Conservation (phyloP, 2,797 vertebrate genomes). For the Glyptemys insculpta region DNA sequence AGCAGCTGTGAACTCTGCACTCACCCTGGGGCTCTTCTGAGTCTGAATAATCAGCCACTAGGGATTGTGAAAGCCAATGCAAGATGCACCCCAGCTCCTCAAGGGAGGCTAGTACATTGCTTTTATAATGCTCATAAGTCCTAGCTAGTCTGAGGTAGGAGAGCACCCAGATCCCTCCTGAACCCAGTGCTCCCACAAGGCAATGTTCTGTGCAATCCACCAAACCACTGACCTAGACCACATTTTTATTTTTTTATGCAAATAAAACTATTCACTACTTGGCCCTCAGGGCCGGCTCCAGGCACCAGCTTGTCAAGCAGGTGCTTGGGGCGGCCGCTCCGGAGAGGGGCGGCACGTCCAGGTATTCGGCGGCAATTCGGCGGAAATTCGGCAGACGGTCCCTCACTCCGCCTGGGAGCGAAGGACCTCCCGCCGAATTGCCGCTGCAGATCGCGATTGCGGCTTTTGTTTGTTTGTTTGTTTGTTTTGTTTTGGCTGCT, state of each 20-base stretch:
- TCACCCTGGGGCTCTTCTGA: slow-evolving; percentile 47
- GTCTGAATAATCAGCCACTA: slow-evolving; percentile 33
- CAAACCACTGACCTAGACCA: neutral
- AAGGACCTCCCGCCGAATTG: too few species aligned
- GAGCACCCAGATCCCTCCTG: neutral
- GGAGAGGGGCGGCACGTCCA: too few species aligned
- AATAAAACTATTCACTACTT: neutral
- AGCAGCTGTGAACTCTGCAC: slow-evolving; percentile 43
- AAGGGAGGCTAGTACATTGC: neutral
- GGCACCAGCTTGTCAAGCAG: too few species aligned
- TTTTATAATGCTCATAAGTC: slow-evolving; percentile 54
- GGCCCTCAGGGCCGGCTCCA: too few species aligned
- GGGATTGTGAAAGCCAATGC: slow-evolving; percentile 1
- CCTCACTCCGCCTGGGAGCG: too few species aligned
- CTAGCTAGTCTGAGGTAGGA: slow-evolving; percentile 11
- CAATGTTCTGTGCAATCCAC: neutral
- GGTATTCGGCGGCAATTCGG: too few species aligned
- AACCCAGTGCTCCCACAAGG: neutral
- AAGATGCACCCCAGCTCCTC: slow-evolving; percentile 36
- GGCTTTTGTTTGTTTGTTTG: too few species aligned
- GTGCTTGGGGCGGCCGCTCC: too few species aligned
- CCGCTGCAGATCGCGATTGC: too few species aligned
- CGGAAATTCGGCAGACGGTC: too few species aligned
- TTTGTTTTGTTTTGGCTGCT: too few species aligned
- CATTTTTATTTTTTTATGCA: neutral